Conservation (phyloP, 1,140 invertebrate genomes). For the Stegodyphus mimosarum region DNA sequence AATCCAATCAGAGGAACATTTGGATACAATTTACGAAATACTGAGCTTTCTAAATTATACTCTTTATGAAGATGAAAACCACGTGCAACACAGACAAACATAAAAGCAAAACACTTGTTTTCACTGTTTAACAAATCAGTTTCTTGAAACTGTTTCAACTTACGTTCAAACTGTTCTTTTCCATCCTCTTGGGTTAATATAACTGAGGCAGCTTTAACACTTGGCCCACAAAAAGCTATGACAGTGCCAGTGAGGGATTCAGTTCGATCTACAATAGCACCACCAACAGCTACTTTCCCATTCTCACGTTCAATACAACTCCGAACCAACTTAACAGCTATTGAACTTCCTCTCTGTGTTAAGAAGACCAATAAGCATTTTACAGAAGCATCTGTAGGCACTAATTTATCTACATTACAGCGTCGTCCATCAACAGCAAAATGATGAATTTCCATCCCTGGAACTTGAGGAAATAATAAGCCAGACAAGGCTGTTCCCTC, state of each 20-base stretch:
- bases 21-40: constrained; percentile 74
- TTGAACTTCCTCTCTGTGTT: not conserved
- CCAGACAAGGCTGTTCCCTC: constrained; percentile 32
- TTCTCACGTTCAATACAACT: constrained; percentile 43
- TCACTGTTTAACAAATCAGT: constrained; percentile 64
- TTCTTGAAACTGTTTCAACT: constrained; percentile 66
- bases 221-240: constrained; percentile 65
- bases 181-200: constrained; percentile 64
- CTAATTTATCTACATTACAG: not conserved
- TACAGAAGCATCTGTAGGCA: constrained; percentile 23
- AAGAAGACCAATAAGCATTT: constrained; percentile 53
- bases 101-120: constrained; percentile 71
- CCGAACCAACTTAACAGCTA: constrained; percentile 18
- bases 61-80: constrained; percentile 68
- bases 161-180: constrained; percentile 63
- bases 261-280: constrained; percentile 62
- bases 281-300: constrained; percentile 65
- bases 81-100: constrained; percentile 74
- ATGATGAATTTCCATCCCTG: constrained; percentile 39
- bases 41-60: constrained; percentile 71
- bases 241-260: constrained; percentile 28
- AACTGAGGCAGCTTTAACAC: constrained; percentile 66
- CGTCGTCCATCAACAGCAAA: constrained; percentile 29
- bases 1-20: constrained; percentile 73
- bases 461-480: constrained; percentile 42